Percentiles rank a stretch among this genome's conserved stretches.
phyloP scores from a whole-genome alignment of 1,140 invertebrate genomes.

The Lycorma delicatula region DNA sequence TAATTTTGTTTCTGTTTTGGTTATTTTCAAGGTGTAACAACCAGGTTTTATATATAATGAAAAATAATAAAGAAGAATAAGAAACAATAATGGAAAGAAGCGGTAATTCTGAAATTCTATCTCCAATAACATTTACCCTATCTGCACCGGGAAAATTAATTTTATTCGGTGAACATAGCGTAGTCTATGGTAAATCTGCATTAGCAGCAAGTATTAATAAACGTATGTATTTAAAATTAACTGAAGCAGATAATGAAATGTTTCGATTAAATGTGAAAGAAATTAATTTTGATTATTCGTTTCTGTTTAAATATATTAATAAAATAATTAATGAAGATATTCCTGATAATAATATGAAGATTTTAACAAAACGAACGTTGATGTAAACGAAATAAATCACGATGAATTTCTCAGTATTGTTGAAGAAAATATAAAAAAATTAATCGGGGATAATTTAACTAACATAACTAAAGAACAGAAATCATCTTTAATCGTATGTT shows the following conservation, averaged over 20 bases:
- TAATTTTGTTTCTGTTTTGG: no score
- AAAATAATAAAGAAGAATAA: no score
- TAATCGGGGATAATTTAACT: no score
- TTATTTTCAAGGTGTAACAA: no score
- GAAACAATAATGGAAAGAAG: no score
- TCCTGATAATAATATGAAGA: not conserved
- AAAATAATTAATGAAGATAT: not conserved
- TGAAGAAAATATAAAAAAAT: no score
- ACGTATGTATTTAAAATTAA: constrained; percentile 50
- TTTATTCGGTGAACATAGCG: constrained; percentile 93
- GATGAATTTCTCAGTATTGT: no score
- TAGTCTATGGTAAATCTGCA: constrained; percentile 93
- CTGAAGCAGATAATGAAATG: constrained; percentile 28
- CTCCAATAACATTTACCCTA: constrained; percentile 28
- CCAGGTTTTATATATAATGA: no score
- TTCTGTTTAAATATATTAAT: constrained; percentile 32
- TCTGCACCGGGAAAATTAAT: constrained; percentile 93
- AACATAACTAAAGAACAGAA: not conserved
- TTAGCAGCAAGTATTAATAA: constrained; percentile 78
- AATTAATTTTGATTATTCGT: constrained; percentile 30
- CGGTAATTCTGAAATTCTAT: constrained; percentile 39
- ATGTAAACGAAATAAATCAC: no score
- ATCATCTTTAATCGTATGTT: not conserved
- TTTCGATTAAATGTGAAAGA: constrained; percentile 40
- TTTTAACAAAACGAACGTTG: no score